Evolutionary conservation across 2,797 vertebrate genomes (phyloP).

Genomic region (Ispidina lecontei): DNA sequence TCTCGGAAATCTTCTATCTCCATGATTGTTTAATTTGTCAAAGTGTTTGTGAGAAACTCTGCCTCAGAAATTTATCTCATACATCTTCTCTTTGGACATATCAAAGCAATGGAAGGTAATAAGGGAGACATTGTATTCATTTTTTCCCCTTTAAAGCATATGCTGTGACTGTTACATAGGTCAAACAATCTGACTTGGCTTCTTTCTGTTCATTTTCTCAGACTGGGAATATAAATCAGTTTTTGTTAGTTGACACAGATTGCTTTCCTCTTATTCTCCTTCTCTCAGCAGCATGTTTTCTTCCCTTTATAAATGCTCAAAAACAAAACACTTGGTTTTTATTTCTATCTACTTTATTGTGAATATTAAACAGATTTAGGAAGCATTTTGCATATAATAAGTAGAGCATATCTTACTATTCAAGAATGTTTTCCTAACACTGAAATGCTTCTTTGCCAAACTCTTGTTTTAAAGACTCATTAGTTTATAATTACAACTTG

Average conservation of each 20-base stretch:
- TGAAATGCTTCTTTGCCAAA: not conserved
- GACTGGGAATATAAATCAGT: slow-evolving; percentile 51
- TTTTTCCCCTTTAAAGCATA: slow-evolving; percentile 19
- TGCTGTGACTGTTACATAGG: slow-evolving; percentile 24
- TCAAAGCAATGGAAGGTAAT: slow-evolving; percentile 34
- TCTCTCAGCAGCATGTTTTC: not conserved
- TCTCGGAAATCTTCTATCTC: slow-evolving; percentile 40
- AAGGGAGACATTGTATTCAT: slow-evolving; percentile 27
- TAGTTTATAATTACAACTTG: slow-evolving; percentile 35
- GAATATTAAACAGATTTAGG: slow-evolving; percentile 46
- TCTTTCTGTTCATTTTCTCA: slow-evolving; percentile 50
- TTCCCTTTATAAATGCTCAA: not conserved
- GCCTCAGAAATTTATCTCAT: slow-evolving; percentile 28
- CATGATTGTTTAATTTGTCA: slow-evolving; percentile 68
- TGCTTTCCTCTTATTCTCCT: slow-evolving; percentile 38
- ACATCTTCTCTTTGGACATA: slow-evolving; percentile 42
- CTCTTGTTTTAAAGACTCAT: slow-evolving; percentile 22
- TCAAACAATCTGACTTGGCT: slow-evolving; percentile 55
- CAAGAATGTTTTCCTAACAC: not conserved
- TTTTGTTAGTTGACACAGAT: slow-evolving; percentile 37
- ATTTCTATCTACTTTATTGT: slow-evolving; percentile 7
- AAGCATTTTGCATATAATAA: slow-evolving; percentile 35
- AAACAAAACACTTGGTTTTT: not conserved
- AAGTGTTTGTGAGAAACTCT: slow-evolving; percentile 51
- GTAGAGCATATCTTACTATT: not conserved